Evolutionary conservation across 2,888 invertebrate species (phyloP).

Genomic region (Autographa pulchrina): DNA sequence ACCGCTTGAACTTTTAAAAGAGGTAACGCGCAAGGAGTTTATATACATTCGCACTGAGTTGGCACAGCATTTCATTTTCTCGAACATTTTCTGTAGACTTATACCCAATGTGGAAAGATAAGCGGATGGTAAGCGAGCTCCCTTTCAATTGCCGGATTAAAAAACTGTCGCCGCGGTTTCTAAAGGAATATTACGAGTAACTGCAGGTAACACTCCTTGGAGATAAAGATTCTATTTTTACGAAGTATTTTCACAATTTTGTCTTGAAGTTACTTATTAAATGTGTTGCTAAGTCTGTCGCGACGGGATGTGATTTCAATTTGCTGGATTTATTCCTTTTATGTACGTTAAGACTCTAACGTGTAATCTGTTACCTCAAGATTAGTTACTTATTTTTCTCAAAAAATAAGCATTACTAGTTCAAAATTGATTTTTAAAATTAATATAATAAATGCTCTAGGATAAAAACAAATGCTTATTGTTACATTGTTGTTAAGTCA

Average conservation of each 20-base stretch:
- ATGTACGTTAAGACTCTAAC: background rate
- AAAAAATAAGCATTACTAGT: no score
- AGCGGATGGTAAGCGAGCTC: background rate
- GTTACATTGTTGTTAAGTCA: background rate
- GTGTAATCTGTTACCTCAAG: background rate
- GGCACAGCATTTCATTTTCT: background rate
- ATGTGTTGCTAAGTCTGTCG: background rate
- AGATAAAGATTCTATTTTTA: background rate
- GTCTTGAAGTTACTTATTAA: no score
- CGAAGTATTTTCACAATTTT: background rate
- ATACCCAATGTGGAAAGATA: background rate
- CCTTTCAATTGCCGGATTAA: constrained; percentile 6
- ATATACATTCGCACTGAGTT: background rate
- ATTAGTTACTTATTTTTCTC: no score
- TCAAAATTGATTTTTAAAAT: no score
- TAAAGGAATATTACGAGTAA: background rate
- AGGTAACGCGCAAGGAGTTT: background rate
- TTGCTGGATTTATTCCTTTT: background rate
- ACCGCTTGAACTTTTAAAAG: constrained; percentile 14
- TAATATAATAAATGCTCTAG: no score
- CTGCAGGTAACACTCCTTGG: background rate
- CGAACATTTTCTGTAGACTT: background rate
- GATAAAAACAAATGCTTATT: no score
- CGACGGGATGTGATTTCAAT: background rate
- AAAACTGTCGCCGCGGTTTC: background rate